Percentiles rank a stretch among this genome's conserved stretches.
Conservation (phyloP, 2,888 invertebrate species). For the Spisula solida region DNA sequence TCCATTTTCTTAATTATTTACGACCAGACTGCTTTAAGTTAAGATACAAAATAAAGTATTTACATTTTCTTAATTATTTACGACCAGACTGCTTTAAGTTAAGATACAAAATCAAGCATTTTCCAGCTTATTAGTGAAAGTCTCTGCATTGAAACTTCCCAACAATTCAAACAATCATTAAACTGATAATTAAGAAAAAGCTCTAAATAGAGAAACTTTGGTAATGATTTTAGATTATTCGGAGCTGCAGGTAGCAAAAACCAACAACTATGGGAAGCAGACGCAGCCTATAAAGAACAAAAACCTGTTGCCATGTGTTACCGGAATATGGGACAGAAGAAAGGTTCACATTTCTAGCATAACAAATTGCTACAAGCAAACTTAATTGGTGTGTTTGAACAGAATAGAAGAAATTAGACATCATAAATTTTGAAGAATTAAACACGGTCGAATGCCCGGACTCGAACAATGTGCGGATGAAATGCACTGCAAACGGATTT, state of each 20-base stretch:
- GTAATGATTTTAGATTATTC: constrained; percentile 14
- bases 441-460: no score
- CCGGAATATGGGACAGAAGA: not conserved
- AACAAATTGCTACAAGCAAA: not conserved
- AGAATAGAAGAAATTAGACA: not conserved
- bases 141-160: no score
- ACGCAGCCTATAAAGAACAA: not conserved
- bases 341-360: not conserved
- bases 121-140: no score
- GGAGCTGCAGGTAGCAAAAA: constrained; percentile 22
- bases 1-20: no score
- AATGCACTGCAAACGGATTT: no score
- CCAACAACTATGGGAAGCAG: not conserved
- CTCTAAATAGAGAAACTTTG: not conserved
- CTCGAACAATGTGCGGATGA: no score
- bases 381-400: no score
- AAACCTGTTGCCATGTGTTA: constrained; percentile 3
- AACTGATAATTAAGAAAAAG: constrained; percentile 15
- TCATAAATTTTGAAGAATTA: not conserved
- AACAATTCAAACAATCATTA: not conserved
- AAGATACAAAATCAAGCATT: no score
- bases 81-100: no score
- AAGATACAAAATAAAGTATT: no score
- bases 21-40: no score
- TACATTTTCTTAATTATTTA: no score